Evolutionary conservation across 1,140 invertebrate species (phyloP).

Genomic region (Macrotrachela quadricornifera): DNA sequence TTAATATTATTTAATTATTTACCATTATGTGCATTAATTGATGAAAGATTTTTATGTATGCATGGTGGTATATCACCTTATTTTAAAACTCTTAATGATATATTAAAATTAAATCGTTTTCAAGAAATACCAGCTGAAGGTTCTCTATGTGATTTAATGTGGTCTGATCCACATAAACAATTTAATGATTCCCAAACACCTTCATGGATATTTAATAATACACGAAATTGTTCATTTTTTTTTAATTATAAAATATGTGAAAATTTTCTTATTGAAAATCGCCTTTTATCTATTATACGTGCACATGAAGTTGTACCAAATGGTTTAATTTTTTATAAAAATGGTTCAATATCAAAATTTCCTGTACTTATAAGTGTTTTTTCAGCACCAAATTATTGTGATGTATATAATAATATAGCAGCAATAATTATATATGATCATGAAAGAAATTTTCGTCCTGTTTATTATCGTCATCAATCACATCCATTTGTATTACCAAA

Average conservation of each 20-base stretch:
- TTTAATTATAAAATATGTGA: conserved; percentile 37
- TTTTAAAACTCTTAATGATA: conserved; percentile 19
- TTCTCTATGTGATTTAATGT: conserved; percentile 27
- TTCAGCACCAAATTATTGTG: conserved; percentile 8
- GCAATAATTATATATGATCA: neutral
- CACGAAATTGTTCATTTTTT: conserved; percentile 35
- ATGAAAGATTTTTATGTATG: conserved; percentile 41
- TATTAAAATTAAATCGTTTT: conserved; percentile 20
- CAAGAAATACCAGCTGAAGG: conserved; percentile 28
- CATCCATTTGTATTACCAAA: conserved; percentile 9
- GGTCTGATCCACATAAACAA: conserved; percentile 24
- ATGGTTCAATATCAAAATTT: neutral
- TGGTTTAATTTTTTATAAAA: neutral
- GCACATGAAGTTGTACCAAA: conserved; percentile 57
- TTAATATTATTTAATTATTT: conserved; percentile 11
- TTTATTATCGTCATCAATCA: neutral
- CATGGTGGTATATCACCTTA: conserved; percentile 28
- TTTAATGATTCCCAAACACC: conserved; percentile 34
- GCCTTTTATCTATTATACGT: conserved; percentile 81
- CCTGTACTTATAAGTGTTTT: conserved; percentile 5
- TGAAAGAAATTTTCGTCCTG: neutral
- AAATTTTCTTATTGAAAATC: conserved; percentile 73
- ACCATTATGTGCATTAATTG: conserved; percentile 10
- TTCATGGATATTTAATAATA: neutral
- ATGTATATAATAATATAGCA: conserved; percentile 7